A percentile compares a stretch with the other conserved stretches of the same genome.
phyloP scores from a whole-genome alignment of 2,888 invertebrate species.

The Chaetogeoica ovagalla region DNA sequence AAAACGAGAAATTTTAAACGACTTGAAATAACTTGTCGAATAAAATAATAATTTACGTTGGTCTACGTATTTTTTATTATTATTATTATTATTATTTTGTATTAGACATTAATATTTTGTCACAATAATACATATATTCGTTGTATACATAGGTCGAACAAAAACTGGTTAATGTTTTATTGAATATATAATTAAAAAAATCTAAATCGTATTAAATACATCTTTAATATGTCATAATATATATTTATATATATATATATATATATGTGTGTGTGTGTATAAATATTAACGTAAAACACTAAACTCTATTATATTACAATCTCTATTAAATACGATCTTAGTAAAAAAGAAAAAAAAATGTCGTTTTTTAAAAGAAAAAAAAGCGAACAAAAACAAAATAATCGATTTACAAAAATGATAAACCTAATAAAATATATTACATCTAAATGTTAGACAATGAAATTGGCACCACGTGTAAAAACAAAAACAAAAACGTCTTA shows the following conservation, averaged over 20 bases:
- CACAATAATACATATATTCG: too few relatives aligned
- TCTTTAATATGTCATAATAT: neutral
- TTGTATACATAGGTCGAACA: neutral
- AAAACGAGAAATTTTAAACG: too few relatives aligned
- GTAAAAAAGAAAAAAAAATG: neutral
- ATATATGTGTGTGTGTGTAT: too few relatives aligned
- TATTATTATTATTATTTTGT: neutral
- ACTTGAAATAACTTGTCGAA: too few relatives aligned
- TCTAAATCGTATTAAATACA: neutral
- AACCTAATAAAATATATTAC: neutral
- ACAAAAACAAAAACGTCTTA: slow-evolving; percentile 11
- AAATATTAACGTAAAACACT: neutral
- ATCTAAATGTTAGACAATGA: slow-evolving; percentile 2
- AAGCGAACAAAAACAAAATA: slow-evolving; percentile 5
- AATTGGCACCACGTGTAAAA: slow-evolving; percentile 48
- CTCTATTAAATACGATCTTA: neutral
- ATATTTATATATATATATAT: too few relatives aligned
- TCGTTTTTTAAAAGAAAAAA: neutral
- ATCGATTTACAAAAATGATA: slow-evolving; percentile 14
- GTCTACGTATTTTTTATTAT: too few relatives aligned
- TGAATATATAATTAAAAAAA: slow-evolving; percentile 12
- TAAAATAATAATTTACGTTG: too few relatives aligned
- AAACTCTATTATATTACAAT: neutral
- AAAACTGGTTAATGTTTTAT: slow-evolving; percentile 27
- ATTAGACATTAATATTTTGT: slow-evolving; percentile 17